phyloP scores from a whole-genome alignment of 92 coral and sea anemone species.

The Umimayanthus chanpuru region DNA sequence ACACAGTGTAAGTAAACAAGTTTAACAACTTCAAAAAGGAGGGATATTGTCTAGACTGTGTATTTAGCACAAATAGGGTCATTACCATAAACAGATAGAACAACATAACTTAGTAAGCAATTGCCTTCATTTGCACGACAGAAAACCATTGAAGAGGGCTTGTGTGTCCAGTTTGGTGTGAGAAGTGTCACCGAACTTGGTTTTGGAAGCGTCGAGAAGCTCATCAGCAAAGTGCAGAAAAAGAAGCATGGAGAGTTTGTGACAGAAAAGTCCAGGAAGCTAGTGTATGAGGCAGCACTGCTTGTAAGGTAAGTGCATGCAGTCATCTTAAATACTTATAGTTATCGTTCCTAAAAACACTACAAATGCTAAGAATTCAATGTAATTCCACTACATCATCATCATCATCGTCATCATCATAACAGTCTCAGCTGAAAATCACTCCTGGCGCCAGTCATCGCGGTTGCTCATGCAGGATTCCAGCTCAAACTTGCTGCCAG shows the following conservation, averaged over 20 bases:
- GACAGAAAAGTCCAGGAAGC: constrained; percentile 26
- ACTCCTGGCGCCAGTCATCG: too few species aligned
- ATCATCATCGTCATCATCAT: too few species aligned
- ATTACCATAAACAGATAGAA: neutral
- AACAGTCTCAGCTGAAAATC: too few species aligned
- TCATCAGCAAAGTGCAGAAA: constrained; percentile 38
- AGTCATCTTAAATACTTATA: neutral
- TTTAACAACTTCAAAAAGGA: neutral
- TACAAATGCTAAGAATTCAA: too few species aligned
- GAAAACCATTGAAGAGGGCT: constrained; percentile 56
- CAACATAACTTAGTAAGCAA: neutral
- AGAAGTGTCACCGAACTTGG: constrained; percentile 66
- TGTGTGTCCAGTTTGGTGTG: constrained; percentile 69
- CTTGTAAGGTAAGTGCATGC: constrained; percentile 40
- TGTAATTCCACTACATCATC: too few species aligned
- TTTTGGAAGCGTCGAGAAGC: constrained; percentile 40
- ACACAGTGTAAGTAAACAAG: neutral
- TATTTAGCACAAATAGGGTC: neutral
- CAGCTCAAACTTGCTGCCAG: too few species aligned
- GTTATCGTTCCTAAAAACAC: neutral
- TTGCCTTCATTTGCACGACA: constrained; percentile 24
- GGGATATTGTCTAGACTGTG: neutral
- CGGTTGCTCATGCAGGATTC: too few species aligned
- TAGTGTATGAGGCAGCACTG: constrained; percentile 68
- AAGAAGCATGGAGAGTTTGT: constrained; percentile 24